Evolutionary conservation across 2,888 invertebrate genomes (phyloP).

Genomic region (Fissipunctia ypsillon): DNA sequence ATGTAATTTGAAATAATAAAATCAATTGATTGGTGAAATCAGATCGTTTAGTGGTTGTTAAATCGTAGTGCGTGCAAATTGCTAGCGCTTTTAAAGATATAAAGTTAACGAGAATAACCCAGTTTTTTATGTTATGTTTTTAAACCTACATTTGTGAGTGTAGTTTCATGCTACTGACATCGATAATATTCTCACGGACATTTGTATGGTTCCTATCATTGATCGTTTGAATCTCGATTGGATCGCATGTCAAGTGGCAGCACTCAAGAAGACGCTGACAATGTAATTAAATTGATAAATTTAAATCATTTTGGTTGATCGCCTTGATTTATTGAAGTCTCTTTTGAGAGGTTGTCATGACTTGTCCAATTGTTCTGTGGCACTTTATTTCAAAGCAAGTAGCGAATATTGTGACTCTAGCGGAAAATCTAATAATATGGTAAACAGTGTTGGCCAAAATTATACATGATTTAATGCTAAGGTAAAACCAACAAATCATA

Average conservation of each 20-base stretch:
- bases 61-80: constrained; percentile 63
- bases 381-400: not conserved
- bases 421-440: not conserved
- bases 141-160: constrained; percentile 39
- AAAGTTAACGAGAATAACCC: constrained; percentile 62
- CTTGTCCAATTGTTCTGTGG: constrained; percentile 2
- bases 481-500: constrained; percentile 21
- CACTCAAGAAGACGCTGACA: constrained; percentile 7
- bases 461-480: not conserved
- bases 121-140: constrained; percentile 55
- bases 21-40: constrained; percentile 57
- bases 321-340: constrained; percentile 9
- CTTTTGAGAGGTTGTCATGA: not conserved
- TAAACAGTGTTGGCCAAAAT: not conserved
- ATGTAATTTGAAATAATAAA: constrained; percentile 59
- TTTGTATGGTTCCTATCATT: constrained; percentile 20
- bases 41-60: constrained; percentile 49
- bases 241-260: constrained; percentile 40
- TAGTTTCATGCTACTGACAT: constrained; percentile 47
- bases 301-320: constrained; percentile 14
- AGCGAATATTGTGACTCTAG: not conserved
- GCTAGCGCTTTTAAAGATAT: constrained; percentile 56
- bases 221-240: constrained; percentile 32
- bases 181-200: constrained; percentile 42
- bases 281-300: constrained; percentile 25